Conservation (phyloP, 2,888 invertebrate species). For the Electrophaes corylata region DNA sequence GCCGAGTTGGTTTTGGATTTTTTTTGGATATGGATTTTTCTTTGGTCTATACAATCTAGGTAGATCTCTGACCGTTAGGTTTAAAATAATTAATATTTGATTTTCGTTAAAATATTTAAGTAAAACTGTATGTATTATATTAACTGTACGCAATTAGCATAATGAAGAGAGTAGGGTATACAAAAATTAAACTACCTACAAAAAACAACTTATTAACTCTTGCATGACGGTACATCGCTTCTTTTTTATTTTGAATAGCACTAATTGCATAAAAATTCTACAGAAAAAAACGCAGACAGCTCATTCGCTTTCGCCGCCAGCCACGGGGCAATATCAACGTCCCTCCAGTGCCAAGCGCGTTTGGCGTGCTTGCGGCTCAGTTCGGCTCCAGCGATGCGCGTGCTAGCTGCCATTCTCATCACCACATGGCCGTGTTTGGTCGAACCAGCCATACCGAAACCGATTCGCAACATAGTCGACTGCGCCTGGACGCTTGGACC, state of each 20-base stretch:
- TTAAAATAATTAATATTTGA: too few species aligned
- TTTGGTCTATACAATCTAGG: too few species aligned
- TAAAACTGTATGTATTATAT: too few species aligned
- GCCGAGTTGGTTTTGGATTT: too few species aligned
- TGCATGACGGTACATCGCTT: neutral
- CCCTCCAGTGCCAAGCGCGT: constrained; percentile 54
- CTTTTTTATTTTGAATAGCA: neutral
- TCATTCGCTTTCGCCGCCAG: constrained; percentile 51
- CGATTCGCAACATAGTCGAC: constrained; percentile 47
- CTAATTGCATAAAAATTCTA: constrained; percentile 6
- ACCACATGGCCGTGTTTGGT: constrained; percentile 58
- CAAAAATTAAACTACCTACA: neutral
- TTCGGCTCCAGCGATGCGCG: constrained; percentile 74
- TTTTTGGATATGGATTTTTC: too few species aligned
- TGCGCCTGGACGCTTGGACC: constrained; percentile 69
- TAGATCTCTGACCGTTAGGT: too few species aligned
- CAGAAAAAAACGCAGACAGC: constrained; percentile 23
- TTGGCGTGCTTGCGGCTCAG: constrained; percentile 57
- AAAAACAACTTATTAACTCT: neutral
- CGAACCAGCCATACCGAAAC: constrained; percentile 46
- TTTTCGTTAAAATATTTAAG: too few species aligned
- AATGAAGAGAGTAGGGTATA: neutral
- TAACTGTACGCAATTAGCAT: neutral
- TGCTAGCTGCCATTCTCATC: constrained; percentile 68
- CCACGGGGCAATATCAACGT: constrained; percentile 41